Evolutionary conservation across 2,797 vertebrate genomes (phyloP).

Genomic region (Sebastes ruberrimus): DNA sequence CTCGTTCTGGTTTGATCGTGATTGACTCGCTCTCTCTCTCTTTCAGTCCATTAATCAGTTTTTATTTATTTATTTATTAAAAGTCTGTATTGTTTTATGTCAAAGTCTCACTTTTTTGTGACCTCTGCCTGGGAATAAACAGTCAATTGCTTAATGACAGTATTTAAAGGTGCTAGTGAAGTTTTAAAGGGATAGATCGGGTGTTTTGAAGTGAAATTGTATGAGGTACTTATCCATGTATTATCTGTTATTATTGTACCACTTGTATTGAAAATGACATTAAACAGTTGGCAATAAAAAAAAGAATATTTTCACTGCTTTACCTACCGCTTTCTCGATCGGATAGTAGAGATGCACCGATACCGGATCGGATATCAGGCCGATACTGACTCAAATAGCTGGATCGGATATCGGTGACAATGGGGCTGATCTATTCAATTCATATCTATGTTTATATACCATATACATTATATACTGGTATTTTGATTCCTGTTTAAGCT

Average conservation of each 20-base stretch:
- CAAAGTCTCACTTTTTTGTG: neutral
- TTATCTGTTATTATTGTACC: neutral
- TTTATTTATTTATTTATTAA: neutral
- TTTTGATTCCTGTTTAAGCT: too few relatives aligned
- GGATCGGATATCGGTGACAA: too few relatives aligned
- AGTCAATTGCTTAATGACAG: neutral
- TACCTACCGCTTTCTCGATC: too few relatives aligned
- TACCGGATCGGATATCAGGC: too few relatives aligned
- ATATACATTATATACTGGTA: too few relatives aligned
- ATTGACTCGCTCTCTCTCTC: neutral
- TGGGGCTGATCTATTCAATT: too few relatives aligned
- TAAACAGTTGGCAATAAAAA: too few relatives aligned
- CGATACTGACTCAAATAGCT: too few relatives aligned
- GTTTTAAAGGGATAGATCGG: neutral
- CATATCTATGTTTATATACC: too few relatives aligned
- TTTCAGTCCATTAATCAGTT: neutral
- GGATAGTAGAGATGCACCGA: too few relatives aligned
- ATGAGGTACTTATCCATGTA: neutral
- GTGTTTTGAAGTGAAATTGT: neutral
- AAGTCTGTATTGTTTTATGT: neutral
- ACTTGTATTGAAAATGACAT: neutral
- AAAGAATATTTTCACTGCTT: accelerated
- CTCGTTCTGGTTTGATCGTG: neutral
- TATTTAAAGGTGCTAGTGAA: neutral
- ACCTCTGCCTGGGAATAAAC: neutral